phyloP scores from a whole-genome alignment of 30 jellyfish, hydroid and myxozoan species.

The Aurelia aurita region DNA sequence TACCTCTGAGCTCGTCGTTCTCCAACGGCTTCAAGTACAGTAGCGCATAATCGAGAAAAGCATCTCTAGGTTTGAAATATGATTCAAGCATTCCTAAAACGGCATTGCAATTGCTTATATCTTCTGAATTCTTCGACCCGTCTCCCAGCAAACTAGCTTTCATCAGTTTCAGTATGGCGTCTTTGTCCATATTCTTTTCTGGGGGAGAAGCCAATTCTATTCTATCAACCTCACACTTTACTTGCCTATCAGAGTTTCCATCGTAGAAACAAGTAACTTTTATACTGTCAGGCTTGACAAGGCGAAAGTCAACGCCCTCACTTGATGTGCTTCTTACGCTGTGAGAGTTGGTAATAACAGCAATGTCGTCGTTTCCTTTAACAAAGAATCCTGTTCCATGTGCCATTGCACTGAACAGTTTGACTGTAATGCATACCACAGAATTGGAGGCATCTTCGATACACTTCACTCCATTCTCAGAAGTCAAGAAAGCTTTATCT shows the following conservation, averaged over 20 bases:
- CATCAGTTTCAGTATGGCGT: constrained; percentile 10
- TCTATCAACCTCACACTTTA: neutral
- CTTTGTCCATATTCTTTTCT: constrained; percentile 10
- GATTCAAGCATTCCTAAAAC: neutral
- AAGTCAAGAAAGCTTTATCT: neutral
- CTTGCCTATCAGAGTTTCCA: neutral
- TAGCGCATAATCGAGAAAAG: constrained; percentile 5
- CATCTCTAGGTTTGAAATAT: constrained; percentile 13
- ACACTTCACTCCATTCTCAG: neutral
- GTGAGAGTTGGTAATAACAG: too few relatives aligned
- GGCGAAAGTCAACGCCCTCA: too few relatives aligned
- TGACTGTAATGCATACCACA: too few relatives aligned
- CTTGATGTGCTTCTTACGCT: too few relatives aligned
- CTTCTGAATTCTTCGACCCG: neutral
- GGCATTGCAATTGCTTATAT: neutral
- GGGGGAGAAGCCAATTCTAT: constrained; percentile 2
- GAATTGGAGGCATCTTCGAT: too few relatives aligned
- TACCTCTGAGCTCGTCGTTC: neutral
- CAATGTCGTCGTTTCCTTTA: too few relatives aligned
- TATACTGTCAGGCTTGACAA: neutral
- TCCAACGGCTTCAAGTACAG: constrained; percentile 16
- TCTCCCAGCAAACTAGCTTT: neutral
- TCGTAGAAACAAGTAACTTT: constrained; percentile 8
- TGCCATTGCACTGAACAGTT: too few relatives aligned
- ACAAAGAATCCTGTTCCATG: too few relatives aligned